Evolutionary conservation across 2,888 invertebrate species (phyloP), one percentile per base, ranked within the genome.

Genomic region (Oeneis ivallda): DNA sequence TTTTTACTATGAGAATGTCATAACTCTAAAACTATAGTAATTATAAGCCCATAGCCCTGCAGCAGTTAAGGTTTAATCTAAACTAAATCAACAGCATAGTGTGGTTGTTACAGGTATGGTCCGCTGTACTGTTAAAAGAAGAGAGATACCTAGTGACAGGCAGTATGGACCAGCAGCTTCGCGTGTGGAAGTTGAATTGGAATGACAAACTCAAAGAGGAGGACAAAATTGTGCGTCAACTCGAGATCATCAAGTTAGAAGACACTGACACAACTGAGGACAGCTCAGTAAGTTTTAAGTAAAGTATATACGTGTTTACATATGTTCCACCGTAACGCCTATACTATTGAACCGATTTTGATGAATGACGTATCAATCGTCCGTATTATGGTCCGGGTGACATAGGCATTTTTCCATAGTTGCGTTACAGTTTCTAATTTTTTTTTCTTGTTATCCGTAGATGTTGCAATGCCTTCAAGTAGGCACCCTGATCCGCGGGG

Each of bases 131-230:
- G 54, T 83, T 96, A 37, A 95, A 95, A 78, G 93, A 97, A 76
- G 97, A 96, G 77, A 93, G 94, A 57, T 95, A 96, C 76, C 88
- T 99, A 75, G 94, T 99, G n/a, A 96, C 97, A 9, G 99, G 98
- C 17, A 95, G 96, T 72, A 94, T 95, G 70, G 98, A 98, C 80
- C 94, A 94, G 72, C 96, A 97, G 80, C 91, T 99, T 70, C 92
- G 95, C 72, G 96, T 98, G 0, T 99, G 97, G 95, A 95, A 95
- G 79, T 86, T 98, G 15, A 92, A 89, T 65, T 93, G 93, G 79
- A 92, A 89, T 2, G 89, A 93, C 70, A 91, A 92, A 71, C 75
- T 83, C 8, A 92, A 93, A 72, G 83, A 91, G 45, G 85, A 92
- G 60, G 92, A 93, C 15, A 90, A 93, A 74, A 75, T 94, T 3